Evolutionary conservation across 2,113 vertebrate species (phyloP), one percentile per base, ranked within the genome.

Genomic region (Tachysurus vachellii): DNA sequence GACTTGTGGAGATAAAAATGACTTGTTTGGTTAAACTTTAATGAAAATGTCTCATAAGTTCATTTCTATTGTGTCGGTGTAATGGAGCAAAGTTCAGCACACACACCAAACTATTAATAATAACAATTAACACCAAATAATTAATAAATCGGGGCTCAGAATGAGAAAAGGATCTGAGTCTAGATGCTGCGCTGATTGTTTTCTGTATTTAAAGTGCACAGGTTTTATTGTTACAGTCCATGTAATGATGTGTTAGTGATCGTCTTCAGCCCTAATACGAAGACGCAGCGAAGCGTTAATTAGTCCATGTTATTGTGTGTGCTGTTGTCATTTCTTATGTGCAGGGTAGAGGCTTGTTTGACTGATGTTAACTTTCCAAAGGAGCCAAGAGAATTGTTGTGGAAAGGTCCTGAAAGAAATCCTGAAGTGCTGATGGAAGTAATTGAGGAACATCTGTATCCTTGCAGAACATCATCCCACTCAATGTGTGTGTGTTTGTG

Each of bases 391-490:
- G 36, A 36, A 36, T 36, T 36, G 36, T 36, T 36, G 36, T 36
- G 36, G 36, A 36, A 36, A 36, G 36, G 36, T 36, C 36, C 36
- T 36, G 36, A 36, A 36, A 36, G 2, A 36, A 36, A 82, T 73
- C 77, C 42, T 75, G 54, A 81, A 61, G 44, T 85, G 79, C 88
- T 86, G 76, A 85, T 90, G 88, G 88, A 89, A 89, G 88, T 88
- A 76, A 86, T 84, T 88, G 83, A 81, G 80, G 53, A 87, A 89
- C 90, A 90, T 90, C 90, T 90, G 90, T 68, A 86, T 36, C 85
- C 50, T 82, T 88, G 79, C 47, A 82, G 57, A 83, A 84, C 75
- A 85, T 84, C 88, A 85, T 76, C 90, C 90, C 88, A 90, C 90
- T 88, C 88, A 86, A 73, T 31, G 73, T 80, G 75, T 80, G 87